Evolutionary conservation across 2,797 vertebrate genomes (phyloP).

Genomic region (Anomalospiza imberbis): DNA sequence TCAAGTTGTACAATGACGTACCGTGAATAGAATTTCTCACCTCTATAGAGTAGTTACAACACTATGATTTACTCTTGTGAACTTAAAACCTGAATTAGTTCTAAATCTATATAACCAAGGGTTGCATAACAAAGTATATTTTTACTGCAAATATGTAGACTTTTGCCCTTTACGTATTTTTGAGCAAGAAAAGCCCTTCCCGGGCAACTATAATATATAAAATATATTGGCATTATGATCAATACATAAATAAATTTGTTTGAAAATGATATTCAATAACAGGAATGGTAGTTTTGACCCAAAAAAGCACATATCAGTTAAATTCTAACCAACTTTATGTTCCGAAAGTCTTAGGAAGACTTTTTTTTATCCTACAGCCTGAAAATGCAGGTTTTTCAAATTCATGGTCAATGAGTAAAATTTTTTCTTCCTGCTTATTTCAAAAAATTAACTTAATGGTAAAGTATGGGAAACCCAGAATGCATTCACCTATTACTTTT

Average conservation of each 20-base stretch:
- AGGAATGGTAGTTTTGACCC: neutral
- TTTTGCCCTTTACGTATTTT: neutral
- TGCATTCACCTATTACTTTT: slow-evolving; percentile 44
- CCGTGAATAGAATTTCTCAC: neutral
- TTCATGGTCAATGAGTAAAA: neutral
- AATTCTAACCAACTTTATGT: neutral
- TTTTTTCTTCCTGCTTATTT: slow-evolving; percentile 11
- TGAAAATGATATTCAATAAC: neutral
- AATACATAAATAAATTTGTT: neutral
- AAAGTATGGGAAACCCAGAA: neutral
- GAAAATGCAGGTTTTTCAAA: neutral
- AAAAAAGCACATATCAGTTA: neutral
- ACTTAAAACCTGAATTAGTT: slow-evolving; percentile 9
- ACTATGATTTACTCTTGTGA: neutral
- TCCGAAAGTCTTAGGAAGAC: neutral
- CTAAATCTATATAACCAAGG: neutral
- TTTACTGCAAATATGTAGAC: neutral
- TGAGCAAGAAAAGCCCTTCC: neutral
- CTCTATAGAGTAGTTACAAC: neutral
- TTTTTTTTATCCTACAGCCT: neutral
- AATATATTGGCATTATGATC: neutral
- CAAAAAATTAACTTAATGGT: slow-evolving; percentile 27
- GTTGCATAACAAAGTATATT: neutral
- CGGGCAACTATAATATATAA: neutral
- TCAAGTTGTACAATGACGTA: neutral